Conservation (phyloP, 2,888 invertebrate genomes). For the Pandemis cinnamomeana region DNA sequence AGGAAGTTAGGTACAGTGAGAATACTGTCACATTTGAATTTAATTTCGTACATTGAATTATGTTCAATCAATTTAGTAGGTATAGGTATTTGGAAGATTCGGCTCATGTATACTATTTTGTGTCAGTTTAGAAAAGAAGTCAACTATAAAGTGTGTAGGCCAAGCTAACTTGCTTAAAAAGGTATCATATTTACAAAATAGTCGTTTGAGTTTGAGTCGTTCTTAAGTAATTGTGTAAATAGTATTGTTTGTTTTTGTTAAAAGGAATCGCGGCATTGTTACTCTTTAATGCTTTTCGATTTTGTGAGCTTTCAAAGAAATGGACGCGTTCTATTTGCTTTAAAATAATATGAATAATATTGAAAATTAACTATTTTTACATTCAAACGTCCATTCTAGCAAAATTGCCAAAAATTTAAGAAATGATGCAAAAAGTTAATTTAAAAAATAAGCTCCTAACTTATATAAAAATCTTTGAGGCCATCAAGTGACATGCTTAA, state of each 20-base stretch:
- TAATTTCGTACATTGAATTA: no score
- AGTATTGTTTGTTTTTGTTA: background rate
- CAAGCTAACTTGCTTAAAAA: background rate
- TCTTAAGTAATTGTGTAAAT: background rate
- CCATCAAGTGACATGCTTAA: background rate
- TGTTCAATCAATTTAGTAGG: background rate
- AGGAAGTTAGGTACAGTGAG: background rate
- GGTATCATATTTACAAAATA: background rate
- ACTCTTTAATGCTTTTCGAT: no score
- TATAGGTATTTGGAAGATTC: background rate
- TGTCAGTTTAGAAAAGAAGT: background rate
- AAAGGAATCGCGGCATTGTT: background rate
- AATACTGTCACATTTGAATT: no score
- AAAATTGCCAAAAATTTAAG: background rate
- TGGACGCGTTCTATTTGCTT: background rate
- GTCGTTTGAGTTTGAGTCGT: background rate
- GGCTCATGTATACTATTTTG: background rate
- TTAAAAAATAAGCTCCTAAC: background rate
- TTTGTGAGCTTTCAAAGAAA: background rate
- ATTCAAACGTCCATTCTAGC: background rate
- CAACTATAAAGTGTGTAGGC: background rate
- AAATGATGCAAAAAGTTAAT: background rate
- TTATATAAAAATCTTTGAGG: background rate
- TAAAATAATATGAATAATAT: background rate
- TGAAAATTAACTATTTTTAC: background rate